Base-by-base conservation (phyloP, 2,113 vertebrate genomes). In the Prionailurus viverrinus region DNA sequence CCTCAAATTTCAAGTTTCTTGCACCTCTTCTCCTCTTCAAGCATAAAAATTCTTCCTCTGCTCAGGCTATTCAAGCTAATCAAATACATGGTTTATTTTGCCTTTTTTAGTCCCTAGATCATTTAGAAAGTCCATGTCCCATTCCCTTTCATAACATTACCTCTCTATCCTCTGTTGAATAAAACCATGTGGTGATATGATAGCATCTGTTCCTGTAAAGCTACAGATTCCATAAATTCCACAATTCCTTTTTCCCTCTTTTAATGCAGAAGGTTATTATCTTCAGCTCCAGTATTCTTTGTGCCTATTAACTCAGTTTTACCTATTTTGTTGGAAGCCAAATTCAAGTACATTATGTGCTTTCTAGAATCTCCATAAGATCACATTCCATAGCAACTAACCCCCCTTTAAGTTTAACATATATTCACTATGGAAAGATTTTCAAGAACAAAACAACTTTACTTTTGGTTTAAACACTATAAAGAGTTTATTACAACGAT, bases 321-420 rank as follows among this genome's bases (percentile, higher is more conserved):
- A 71, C 13, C 51, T 86, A 51, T 85, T 51, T 53, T 84, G 76
- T 48, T 76, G 84, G 48, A 95, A 31, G 69, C 39, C 71, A 93
- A 83, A 95, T 85, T 84, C 76, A 76, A 58, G 65, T 16, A 13
- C 25, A 85, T 65, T n/a, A 11, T 55, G 65, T 55, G n/a, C 27
- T 63, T 89, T 27, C 36, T 73, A 84, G 83, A 95, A n/a, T 68
- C 55, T 58, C 66, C 82, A 84, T 27, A 86, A 95, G 69, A 63
- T 85, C 51, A 97, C 74, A 74, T 41, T 81, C 27, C 19, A 39
- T 16, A 81, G n/a, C 66, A 53, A 58, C 36, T 41, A 71, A 81
- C 2, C 2, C 66, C 31, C 19, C n/a, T 45, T 45, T 78, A 12
- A 90, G 10, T 5, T 66, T 61, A 91, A 68, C 7, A 16, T n/a